Evolutionary conservation across 1,140 invertebrate genomes (phyloP).

Genomic region (Zaprionus davidi): DNA sequence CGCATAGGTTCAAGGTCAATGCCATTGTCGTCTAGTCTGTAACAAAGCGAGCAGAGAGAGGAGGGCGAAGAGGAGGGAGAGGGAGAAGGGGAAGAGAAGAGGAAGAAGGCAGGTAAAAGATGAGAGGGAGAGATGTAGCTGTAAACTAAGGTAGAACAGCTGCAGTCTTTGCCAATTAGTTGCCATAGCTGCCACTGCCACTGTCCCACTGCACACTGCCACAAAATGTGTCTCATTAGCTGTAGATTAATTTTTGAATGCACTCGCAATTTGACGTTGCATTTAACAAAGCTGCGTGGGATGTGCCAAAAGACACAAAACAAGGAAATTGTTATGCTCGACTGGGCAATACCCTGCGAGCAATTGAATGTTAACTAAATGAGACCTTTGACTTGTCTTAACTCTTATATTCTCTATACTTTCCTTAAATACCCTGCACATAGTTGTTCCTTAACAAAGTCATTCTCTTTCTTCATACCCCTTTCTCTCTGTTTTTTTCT

Average conservation of each 20-base stretch:
- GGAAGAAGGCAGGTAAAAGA: neutral
- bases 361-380: neutral
- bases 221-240: constrained; percentile 73
- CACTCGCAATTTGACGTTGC: constrained; percentile 68
- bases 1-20: constrained; percentile 64
- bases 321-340: neutral
- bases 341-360: neutral
- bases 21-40: constrained; percentile 50
- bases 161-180: constrained; percentile 58
- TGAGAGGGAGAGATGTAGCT: constrained; percentile 13
- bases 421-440: neutral
- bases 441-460: no score
- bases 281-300: constrained; percentile 54
- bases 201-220: neutral
- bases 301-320: constrained; percentile 43
- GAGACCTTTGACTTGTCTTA: neutral
- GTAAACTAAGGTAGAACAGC: constrained; percentile 16
- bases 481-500: neutral
- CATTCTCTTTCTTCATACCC: no score
- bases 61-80: neutral
- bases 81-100: neutral
- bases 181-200: constrained; percentile 17
- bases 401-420: fast-evolving
- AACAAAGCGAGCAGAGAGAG: constrained; percentile 2
- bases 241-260: constrained; percentile 70